These are phyloP conservation scores for Ypsolopha sequella DNA, from an alignment of 2,888 invertebrate genomes.

Conservation along the genomic window DNA sequence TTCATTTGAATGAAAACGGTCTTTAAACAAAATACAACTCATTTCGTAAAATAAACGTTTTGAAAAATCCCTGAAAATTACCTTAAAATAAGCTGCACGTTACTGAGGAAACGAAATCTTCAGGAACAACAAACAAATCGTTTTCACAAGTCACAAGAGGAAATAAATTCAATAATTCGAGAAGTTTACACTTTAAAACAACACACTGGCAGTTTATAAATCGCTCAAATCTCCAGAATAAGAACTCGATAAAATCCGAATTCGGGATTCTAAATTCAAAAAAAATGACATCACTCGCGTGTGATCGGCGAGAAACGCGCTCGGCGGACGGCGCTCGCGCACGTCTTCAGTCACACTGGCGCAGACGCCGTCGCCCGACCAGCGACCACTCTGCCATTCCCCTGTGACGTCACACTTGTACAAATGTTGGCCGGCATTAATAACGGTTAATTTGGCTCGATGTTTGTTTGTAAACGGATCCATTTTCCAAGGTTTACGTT, in stretches of 20 bases:
- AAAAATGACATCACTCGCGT: constrained; percentile 34
- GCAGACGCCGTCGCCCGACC: constrained; percentile 11
- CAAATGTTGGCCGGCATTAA: constrained; percentile 9
- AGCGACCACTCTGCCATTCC: constrained; percentile 21
- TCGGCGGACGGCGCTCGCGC: constrained; percentile 49
- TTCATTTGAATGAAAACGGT: neutral
- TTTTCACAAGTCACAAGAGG: too few relatives aligned
- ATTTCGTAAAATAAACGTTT: neutral
- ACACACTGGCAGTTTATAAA: constrained; percentile 19
- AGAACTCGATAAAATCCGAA: neutral
- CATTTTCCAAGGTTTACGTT: neutral
- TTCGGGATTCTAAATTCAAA: constrained; percentile 22
- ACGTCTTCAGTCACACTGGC: constrained; percentile 45
- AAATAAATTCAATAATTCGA: too few relatives aligned
- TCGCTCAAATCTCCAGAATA: constrained; percentile 12
- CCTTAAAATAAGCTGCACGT: neutral
- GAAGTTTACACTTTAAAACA: constrained; percentile 3
- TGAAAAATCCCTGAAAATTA: neutral
- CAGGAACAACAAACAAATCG: too few relatives aligned
- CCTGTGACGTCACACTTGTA: constrained; percentile 26
- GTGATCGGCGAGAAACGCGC: constrained; percentile 28
- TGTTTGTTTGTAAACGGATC: neutral
- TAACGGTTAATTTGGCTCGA: neutral
- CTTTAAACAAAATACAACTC: too few relatives aligned
- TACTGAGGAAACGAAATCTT: too few relatives aligned